Base-by-base conservation (phyloP, 2,113 vertebrate genomes). In the Syngnathus floridae region DNA sequence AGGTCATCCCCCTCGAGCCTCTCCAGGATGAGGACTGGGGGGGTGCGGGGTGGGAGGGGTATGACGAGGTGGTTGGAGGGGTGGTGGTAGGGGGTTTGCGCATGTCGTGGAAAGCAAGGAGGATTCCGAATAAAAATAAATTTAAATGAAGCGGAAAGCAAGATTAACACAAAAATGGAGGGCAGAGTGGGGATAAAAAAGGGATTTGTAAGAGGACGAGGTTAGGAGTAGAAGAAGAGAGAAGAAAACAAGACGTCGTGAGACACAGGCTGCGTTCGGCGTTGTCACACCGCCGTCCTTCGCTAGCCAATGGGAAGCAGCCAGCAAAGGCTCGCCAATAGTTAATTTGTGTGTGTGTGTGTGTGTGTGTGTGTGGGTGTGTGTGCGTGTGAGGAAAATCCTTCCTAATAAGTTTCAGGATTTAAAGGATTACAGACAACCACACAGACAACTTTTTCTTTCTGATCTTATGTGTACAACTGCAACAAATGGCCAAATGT, bases 21-120 rank as follows among this genome's bases (percentile, higher is more conserved):
- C 87, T 95, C 93, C 87, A 94, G 87, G 54, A 96, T 95, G 35
- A 96, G 87, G 67, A 96, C 94, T 96, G 84, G 51, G 37, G 73
- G 56, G 43, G 61, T 6, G n/a, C 49, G 5, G 58, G 21, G 51
- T 26, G 10, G 52, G 52, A 21, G 54, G 8, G 54, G 54, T 35
- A 56, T 56, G 54, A 35, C 54, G 26, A 17, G 54, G 54, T 56
- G 54, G 13, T 13, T 12, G 21, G 51, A 9, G 10, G 49, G 49
- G 19, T 7, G 48, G 49, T 11, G 26, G 8, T n/a, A 21, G 11
- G 22, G 51, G 51, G 21, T 54, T 54, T 22, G 54, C 26, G 54
- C 54, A 56, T 35, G 21, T 54, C 51, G 22, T 10, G 9, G 22
- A 22, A 56, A 35, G 26, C 26, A 35, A 35, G 26, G 51, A 13